A percentile compares a stretch with the other conserved stretches of the same genome.
Evolutionary conservation across 2,797 vertebrate genomes (phyloP).

Genomic region (Arctocebus calabarensis): DNA sequence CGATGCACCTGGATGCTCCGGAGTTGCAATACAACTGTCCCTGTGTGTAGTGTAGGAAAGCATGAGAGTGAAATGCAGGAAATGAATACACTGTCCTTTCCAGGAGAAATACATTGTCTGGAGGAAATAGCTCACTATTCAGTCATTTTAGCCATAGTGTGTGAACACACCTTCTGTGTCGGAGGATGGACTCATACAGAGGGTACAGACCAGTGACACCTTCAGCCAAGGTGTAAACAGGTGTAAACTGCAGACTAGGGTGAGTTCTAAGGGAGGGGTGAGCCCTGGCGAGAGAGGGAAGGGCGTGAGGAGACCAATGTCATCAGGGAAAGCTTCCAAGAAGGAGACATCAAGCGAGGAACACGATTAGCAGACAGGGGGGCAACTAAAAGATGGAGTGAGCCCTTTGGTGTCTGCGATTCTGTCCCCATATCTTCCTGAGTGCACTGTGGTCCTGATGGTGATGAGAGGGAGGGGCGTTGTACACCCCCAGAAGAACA

Average conservation of each 20-base stretch:
- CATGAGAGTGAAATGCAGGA: neutral
- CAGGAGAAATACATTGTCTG: neutral
- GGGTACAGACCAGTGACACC: neutral
- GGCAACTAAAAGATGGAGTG: neutral
- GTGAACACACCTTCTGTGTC: neutral
- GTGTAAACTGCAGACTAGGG: fast-evolving
- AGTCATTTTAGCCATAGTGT: neutral
- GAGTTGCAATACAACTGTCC: fast-evolving
- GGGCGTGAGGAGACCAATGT: neutral
- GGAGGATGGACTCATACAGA: too few relatives aligned
- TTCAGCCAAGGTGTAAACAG: neutral
- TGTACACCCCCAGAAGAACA: neutral
- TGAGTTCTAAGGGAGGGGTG: neutral
- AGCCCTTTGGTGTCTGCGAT: neutral
- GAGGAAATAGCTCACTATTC: neutral
- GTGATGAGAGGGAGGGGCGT: too few relatives aligned
- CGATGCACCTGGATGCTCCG: fast-evolving
- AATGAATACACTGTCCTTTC: neutral
- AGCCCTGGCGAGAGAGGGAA: neutral
- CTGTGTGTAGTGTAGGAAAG: neutral
- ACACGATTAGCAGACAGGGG: neutral
- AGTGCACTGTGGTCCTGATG: neutral
- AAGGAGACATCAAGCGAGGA: neutral
- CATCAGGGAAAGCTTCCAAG: neutral
- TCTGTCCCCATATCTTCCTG: neutral